Percentiles rank a stretch among this genome's conserved stretches.
Evolutionary conservation across 2,113 vertebrate species (phyloP).

Genomic region (Junco hyemalis): DNA sequence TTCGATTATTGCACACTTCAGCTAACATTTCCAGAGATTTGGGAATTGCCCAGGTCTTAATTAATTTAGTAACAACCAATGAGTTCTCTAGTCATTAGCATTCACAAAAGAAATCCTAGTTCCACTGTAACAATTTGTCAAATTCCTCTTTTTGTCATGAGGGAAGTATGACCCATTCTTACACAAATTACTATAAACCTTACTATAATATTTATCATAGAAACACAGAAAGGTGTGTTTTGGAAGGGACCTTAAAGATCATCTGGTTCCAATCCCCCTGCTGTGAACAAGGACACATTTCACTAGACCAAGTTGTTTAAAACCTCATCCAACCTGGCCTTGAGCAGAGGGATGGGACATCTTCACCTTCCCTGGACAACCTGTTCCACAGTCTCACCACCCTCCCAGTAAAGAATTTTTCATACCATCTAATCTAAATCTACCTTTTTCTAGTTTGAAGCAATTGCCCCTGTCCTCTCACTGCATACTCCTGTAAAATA

Average conservation of each 20-base stretch:
- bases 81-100: neutral
- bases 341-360: neutral
- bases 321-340: neutral
- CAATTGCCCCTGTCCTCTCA: neutral
- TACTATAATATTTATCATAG: neutral
- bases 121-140: neutral
- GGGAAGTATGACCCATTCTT: neutral
- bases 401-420: neutral
- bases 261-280: accelerated
- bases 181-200: neutral
- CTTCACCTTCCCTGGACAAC: neutral
- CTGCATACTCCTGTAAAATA: neutral
- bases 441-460: neutral
- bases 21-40: neutral
- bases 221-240: neutral
- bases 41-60: neutral
- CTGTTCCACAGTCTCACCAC: neutral
- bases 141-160: neutral
- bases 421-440: neutral
- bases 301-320: neutral
- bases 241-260: neutral
- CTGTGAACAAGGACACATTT: neutral
- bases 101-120: neutral
- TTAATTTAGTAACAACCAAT: neutral
- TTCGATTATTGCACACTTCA: neutral